Base-by-base conservation (phyloP, 2,113 vertebrate species). In the Alethe diademata region DNA sequence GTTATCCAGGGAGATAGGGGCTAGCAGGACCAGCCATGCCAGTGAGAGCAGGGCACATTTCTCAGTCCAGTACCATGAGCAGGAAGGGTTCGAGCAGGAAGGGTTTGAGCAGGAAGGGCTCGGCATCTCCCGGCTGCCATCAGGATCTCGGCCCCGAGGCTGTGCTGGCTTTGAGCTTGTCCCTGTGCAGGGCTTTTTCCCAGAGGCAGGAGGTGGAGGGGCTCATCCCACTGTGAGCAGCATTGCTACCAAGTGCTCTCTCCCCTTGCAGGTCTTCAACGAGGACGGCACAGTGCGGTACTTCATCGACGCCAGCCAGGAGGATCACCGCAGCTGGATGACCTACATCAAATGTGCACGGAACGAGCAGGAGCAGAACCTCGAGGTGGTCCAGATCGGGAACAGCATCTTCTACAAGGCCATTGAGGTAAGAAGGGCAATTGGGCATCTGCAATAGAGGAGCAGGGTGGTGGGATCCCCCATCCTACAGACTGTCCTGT, bases 311-410 rank as follows among this genome's bases (percentile, higher is more conserved):
- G 99, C 99, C 96, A 99, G 99, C 92, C 99, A 99, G 97, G 99
- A 99, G 96, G 99, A 99, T 87, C 99, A 99, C 88, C 98, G 99
- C 43, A 99, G 99, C 97, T 99, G 99, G 99, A 99, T 99, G 99
- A 99, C 99, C 5, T 99, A 99, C 95, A 99, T 99, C 87, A 99
- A 99, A 60, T 99, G 99, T 17, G 99, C 99, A 0, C 98, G 99
- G 9, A 99, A 99, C 0, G 99, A 99, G 76, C 99, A 99, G 96
- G 99, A 99, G 88, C 99, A 99, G 95, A 99, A 99, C 96, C 97
- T 99, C 94, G 99, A 99, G 93, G 99, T 99, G 96, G 98, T 99
- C 12, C 99, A 99, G 97, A 99, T 99, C 0, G 99, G 99, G 61
- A 99, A 98, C 97, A 99, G 98, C 98, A 99, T 99, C 97, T 99